phyloP scores from a whole-genome alignment of 2,113 vertebrate genomes.

The Herpailurus yagouaroundi region DNA sequence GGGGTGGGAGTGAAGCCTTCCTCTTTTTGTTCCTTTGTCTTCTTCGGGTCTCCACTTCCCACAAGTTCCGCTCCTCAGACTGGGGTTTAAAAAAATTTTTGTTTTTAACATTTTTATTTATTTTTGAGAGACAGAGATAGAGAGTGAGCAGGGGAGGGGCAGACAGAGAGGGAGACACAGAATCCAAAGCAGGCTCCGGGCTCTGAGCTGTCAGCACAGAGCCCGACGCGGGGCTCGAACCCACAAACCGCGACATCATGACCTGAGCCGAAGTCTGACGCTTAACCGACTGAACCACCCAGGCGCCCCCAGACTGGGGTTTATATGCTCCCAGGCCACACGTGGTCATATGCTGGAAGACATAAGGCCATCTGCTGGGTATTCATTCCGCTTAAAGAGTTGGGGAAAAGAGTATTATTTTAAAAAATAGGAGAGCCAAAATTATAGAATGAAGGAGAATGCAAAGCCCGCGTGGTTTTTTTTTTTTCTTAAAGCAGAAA shows the following conservation, averaged over 20 bases:
- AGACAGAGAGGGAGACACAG: no score
- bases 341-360: neutral
- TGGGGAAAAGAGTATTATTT: constrained; percentile 51
- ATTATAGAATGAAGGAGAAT: constrained; percentile 20
- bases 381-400: constrained; percentile 21
- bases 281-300: no score
- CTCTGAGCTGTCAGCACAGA: no score
- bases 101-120: no score
- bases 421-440: constrained; percentile 1
- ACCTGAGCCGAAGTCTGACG: no score
- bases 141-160: no score
- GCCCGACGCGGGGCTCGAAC: no score
- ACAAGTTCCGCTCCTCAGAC: neutral
- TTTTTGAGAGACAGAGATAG: no score
- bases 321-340: neutral
- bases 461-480: neutral
- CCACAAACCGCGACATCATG: no score
- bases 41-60: neutral
- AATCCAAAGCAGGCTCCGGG: no score
- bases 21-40: neutral
- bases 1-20: neutral
- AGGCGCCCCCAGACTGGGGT: neutral
- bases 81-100: neutral
- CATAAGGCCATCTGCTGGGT: neutral
- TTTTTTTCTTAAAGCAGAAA: constrained; percentile 37